These are phyloP conservation scores for Hyles vespertilio DNA, from an alignment of 1,140 invertebrate species.

Conservation along the genomic window DNA sequence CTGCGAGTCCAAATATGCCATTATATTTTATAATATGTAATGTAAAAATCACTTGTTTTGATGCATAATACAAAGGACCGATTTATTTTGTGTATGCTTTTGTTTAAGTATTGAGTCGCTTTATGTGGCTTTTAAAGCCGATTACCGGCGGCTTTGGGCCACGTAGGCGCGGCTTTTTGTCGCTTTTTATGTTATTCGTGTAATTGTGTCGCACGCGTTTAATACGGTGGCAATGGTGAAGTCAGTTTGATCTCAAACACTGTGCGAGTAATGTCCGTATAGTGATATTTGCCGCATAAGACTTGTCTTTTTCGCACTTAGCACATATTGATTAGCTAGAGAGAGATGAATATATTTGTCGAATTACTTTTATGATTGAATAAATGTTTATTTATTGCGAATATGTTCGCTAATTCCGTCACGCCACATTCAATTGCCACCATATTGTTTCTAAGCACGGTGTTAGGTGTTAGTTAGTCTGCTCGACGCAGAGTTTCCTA, in stretches of 20 bases:
- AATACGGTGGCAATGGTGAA: conserved; percentile 33
- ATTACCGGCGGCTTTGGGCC: background rate
- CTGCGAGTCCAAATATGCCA: conserved; percentile 23
- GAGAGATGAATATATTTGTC: conserved; percentile 2
- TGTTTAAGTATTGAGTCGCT: conserved; percentile 5
- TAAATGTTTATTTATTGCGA: no score
- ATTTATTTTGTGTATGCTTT: conserved; percentile 18
- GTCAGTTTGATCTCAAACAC: conserved; percentile 54
- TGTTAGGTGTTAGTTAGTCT: conserved; percentile 36
- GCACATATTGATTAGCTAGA: background rate
- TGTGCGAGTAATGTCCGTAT: conserved; percentile 8
- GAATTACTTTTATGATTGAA: no score
- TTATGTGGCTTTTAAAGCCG: conserved; percentile 2
- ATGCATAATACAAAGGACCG: conserved; percentile 19
- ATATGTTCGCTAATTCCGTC: no score
- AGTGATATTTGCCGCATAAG: conserved; percentile 2
- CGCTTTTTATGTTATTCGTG: conserved; percentile 17
- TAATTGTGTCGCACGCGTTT: conserved; percentile 4
- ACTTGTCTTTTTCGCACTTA: conserved; percentile 2
- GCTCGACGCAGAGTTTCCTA: conserved; percentile 64
- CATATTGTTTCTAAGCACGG: conserved; percentile 32
- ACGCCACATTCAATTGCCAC: conserved; percentile 30
- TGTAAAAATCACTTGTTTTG: conserved; percentile 16
- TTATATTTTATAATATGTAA: conserved; percentile 12
- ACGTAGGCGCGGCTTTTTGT: conserved; percentile 9